Base-by-base conservation (phyloP, 2,113 vertebrate genomes). In the Tetrao urogallus region DNA sequence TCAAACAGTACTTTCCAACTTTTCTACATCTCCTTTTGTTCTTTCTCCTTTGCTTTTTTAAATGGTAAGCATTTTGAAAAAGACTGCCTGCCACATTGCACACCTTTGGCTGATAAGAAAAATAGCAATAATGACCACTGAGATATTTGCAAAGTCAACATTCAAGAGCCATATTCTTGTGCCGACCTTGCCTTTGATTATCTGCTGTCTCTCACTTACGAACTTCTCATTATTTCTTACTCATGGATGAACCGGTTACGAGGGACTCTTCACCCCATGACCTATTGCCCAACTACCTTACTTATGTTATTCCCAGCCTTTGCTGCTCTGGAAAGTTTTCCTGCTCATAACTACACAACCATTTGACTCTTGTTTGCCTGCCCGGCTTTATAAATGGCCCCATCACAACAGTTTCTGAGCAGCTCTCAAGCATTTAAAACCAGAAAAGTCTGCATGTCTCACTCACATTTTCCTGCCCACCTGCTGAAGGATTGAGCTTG, bases 321-420 rank as follows among this genome's bases (percentile, higher is more conserved):
- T 65, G 54, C 74, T 90, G 38, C 38, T 82, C 66, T 86, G 43
- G 40, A 83, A 86, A 91, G 57, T 88, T 88, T 72, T 93, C 43
- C 54, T 48, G 32, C 60, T 92, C 13, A 5, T 50, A 83, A 70
- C 60, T 65, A n/a, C 24, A 32, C 47, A 80, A n/a, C 43, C 32
- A n/a, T 74, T 67, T 91, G 64, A 45, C 17, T 91, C 63, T 87
- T 72, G 40, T 8, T 34, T 75, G 22, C 60, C 75, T 52, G 20
- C 73, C 47, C 11, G 18, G 57, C 15, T 48, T 48, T 64, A 38
- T 40, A 30, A 30, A 13, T 40, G 28, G 32, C 34, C 22, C 19
- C 32, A 40, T 82, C 78, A 64, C 30, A 94, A 88, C 27, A 77
- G 19, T 36, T 86, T 88, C 56, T 71, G 60, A 91, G 71, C 50